A percentile compares a stretch with the other conserved stretches of the same genome.
These are phyloP conservation scores for Lagorchestes hirsutus DNA, from an alignment of 2,797 vertebrate species.

Conservation along the genomic window DNA sequence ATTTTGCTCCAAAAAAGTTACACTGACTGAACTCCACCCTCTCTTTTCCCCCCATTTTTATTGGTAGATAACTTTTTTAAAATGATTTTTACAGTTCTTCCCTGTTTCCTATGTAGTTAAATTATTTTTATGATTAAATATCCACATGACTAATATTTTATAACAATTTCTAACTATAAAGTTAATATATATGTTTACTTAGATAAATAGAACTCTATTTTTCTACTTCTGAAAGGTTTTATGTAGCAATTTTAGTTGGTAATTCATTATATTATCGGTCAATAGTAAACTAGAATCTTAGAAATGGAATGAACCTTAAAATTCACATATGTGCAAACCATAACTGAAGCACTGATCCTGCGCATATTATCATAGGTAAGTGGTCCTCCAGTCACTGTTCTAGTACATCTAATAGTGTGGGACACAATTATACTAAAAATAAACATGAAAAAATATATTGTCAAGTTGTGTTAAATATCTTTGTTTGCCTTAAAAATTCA, in stretches of 20 bases:
- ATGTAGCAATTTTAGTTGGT: conserved; percentile 8
- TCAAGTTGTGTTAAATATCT: conserved; percentile 9
- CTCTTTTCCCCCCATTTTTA: conserved; percentile 9
- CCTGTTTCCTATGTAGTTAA: not conserved
- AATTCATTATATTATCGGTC: not conserved
- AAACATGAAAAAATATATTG: not conserved
- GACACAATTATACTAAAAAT: not conserved
- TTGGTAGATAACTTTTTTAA: conserved; percentile 14
- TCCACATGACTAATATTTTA: not conserved
- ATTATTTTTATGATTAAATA: conserved; percentile 24
- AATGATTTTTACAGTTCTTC: not conserved
- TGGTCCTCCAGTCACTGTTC: not conserved
- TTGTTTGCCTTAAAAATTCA: conserved; percentile 28
- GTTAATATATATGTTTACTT: not conserved
- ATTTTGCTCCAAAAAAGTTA: conserved; percentile 26
- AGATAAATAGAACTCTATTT: not conserved
- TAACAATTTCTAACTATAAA: not conserved
- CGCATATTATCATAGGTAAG: not conserved
- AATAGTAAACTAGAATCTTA: conserved; percentile 9
- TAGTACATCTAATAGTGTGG: not conserved
- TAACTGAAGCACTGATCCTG: not conserved
- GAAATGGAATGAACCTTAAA: not conserved
- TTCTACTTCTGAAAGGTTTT: conserved; percentile 16
- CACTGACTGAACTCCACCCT: not conserved
- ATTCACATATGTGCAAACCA: not conserved